Evolutionary conservation across 2,888 invertebrate genomes (phyloP).

Genomic region (Camponotus fellah): DNA sequence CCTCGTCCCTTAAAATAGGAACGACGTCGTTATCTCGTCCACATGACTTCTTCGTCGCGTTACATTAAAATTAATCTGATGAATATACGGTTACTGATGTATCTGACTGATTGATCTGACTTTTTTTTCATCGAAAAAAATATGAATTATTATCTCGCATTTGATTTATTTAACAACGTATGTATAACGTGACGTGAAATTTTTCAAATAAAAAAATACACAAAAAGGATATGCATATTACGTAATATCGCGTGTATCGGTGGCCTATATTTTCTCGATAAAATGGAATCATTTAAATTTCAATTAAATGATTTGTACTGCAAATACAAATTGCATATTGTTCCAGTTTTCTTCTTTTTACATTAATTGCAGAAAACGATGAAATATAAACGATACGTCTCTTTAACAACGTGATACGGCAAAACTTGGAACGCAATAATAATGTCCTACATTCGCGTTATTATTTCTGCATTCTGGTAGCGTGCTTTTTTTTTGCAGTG

Average conservation of each 20-base stretch:
- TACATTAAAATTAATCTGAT: slow-evolving; percentile 8
- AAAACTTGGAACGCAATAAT: slow-evolving; percentile 15
- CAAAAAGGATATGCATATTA: slow-evolving; percentile 3
- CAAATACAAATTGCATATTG: slow-evolving; percentile 29
- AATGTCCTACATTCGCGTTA: background rate
- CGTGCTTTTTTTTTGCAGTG: background rate
- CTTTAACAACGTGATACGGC: background rate
- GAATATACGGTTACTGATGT: background rate
- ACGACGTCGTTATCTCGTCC: background rate
- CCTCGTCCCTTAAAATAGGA: background rate
- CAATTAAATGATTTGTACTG: slow-evolving; percentile 33
- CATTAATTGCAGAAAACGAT: slow-evolving; percentile 30
- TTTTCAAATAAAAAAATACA: slow-evolving; percentile 28
- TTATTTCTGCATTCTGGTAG: background rate
- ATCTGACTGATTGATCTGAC: background rate
- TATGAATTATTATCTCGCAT: background rate
- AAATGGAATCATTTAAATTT: slow-evolving; percentile 36
- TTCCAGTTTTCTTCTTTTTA: slow-evolving; percentile 28
- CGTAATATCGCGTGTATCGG: background rate
- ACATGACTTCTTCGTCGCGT: background rate
- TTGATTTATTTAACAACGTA: slow-evolving; percentile 18
- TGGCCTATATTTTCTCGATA: slow-evolving; percentile 31
- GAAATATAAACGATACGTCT: background rate
- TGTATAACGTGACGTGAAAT: slow-evolving; percentile 20
- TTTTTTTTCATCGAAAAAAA: background rate